Evolutionary conservation across 2,113 vertebrate species (phyloP).

Genomic region (Ameiurus melas): DNA sequence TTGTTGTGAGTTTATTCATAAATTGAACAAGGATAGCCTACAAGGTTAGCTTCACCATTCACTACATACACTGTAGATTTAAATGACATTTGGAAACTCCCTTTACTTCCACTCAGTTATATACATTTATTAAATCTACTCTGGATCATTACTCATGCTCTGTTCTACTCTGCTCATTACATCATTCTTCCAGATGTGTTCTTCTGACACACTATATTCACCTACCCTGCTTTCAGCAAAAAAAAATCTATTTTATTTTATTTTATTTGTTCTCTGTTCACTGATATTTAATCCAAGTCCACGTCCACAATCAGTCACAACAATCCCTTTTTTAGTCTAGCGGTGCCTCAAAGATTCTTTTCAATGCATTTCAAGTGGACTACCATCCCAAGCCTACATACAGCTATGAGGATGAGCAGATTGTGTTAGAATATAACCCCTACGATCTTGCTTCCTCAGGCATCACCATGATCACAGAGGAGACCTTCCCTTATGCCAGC

Average conservation of each 20-base stretch:
- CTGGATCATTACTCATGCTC: not conserved
- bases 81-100: not conserved
- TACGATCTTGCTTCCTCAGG: slow-evolving; percentile 57
- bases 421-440: slow-evolving; percentile 61
- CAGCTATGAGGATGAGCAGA: slow-evolving; percentile 61
- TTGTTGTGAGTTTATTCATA: not conserved
- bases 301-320: not conserved
- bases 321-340: not conserved
- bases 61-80: not conserved
- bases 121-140: not conserved
- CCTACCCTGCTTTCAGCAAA: not conserved
- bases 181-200: not conserved
- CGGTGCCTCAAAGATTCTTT: not conserved
- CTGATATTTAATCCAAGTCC: not conserved
- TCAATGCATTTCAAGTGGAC: slow-evolving; percentile 47
- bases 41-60: not conserved
- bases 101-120: not conserved
- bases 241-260: too few relatives aligned
- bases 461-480: slow-evolving; percentile 76
- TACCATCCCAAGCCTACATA: slow-evolving; percentile 61
- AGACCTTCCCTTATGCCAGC: slow-evolving; percentile 64
- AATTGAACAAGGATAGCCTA: not conserved
- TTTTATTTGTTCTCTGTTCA: not conserved
- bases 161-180: not conserved
- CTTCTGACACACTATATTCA: not conserved